Percentiles rank a stretch among this genome's conserved stretches.
Conservation (phyloP, 2,888 invertebrate species). For the Nephrocerus scutellatus region DNA sequence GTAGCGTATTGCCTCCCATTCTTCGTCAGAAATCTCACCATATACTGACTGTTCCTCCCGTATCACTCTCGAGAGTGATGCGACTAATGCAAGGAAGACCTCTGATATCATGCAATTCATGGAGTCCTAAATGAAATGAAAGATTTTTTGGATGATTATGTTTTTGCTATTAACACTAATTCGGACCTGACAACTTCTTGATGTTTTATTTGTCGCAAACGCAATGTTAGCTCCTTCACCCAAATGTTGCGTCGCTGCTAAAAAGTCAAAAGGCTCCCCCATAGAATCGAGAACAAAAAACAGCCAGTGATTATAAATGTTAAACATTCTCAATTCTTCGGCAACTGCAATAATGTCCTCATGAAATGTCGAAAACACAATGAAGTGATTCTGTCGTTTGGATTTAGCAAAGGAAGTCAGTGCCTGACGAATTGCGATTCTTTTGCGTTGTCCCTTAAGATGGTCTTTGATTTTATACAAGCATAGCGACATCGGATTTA, state of each 20-base stretch:
- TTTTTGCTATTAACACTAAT: not conserved
- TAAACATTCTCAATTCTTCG: conserved; percentile 58
- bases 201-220: conserved; percentile 65
- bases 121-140: conserved; percentile 51
- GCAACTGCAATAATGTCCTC: conserved; percentile 63
- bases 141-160: not conserved
- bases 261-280: conserved; percentile 43
- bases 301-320: conserved; percentile 74
- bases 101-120: conserved; percentile 64
- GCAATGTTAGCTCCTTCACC: conserved; percentile 78
- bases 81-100: conserved; percentile 58
- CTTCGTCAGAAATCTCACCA: conserved; percentile 72
- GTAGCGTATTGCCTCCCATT: conserved; percentile 74
- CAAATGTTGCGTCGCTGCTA: conserved; percentile 53
- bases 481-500: conserved; percentile 38
- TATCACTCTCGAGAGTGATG: conserved; percentile 62
- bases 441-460: conserved; percentile 34
- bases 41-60: conserved; percentile 65
- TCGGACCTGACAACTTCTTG: conserved; percentile 53
- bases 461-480: conserved; percentile 39
- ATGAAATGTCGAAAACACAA: conserved; percentile 38
- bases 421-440: conserved; percentile 29
- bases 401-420: conserved; percentile 30
- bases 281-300: conserved; percentile 64
- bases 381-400: conserved; percentile 33